These are phyloP conservation scores for Charanyca ferruginea DNA, from an alignment of 2,888 invertebrate genomes.

Conservation along the genomic window DNA sequence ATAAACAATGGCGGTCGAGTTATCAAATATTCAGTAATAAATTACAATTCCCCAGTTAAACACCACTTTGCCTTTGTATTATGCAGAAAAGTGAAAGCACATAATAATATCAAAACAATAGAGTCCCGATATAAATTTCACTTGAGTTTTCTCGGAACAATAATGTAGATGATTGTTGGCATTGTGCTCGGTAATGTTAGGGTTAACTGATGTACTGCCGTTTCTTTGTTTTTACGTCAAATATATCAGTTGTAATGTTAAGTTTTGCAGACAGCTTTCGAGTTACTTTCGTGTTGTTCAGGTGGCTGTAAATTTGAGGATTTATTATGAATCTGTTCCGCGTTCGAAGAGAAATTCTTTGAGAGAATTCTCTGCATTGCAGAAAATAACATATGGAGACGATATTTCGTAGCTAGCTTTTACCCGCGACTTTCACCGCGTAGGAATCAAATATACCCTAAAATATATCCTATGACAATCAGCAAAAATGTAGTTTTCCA, in stretches of 20 bases:
- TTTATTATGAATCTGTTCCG: slow-evolving; percentile 21
- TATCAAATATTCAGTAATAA: slow-evolving; percentile 65
- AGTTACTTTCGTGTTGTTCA: slow-evolving; percentile 13
- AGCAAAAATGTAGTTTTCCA: too few relatives aligned
- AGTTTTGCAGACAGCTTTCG: slow-evolving; percentile 15
- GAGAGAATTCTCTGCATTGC: background rate
- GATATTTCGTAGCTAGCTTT: background rate
- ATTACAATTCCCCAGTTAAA: slow-evolving; percentile 61
- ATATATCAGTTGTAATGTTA: slow-evolving; percentile 33
- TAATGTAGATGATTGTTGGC: slow-evolving; percentile 61
- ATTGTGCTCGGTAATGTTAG: slow-evolving; percentile 61
- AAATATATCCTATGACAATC: too few relatives aligned
- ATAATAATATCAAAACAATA: slow-evolving; percentile 73
- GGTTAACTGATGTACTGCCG: slow-evolving; percentile 50
- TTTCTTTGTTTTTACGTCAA: slow-evolving; percentile 55
- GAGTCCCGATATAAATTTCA: slow-evolving; percentile 67
- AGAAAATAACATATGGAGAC: background rate
- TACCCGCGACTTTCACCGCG: too few relatives aligned
- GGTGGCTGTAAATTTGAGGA: slow-evolving; percentile 1
- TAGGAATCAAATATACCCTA: too few relatives aligned
- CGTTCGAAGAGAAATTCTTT: background rate
- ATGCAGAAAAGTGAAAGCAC: slow-evolving; percentile 70
- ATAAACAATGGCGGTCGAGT: slow-evolving; percentile 39
- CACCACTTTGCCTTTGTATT: slow-evolving; percentile 54
- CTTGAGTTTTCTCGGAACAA: slow-evolving; percentile 66